These are phyloP conservation scores for Hymenochirus boettgeri DNA, from an alignment of 2,113 vertebrate species.

Conservation along the genomic window DNA sequence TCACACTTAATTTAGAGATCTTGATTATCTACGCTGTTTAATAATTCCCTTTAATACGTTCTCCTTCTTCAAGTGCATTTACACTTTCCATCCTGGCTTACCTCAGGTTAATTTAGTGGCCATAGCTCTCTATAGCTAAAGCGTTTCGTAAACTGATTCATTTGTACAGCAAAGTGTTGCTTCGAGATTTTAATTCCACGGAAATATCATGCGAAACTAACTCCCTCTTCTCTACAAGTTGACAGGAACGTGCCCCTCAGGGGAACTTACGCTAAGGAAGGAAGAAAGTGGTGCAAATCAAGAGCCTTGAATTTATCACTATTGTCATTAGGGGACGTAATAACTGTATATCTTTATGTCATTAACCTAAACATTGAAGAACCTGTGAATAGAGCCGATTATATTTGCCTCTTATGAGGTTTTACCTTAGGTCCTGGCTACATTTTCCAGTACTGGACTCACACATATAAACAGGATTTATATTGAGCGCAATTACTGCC, in stretches of 20 bases:
- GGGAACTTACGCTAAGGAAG: conserved; percentile 14
- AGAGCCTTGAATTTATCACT: conserved; percentile 18
- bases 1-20: conserved; percentile 25
- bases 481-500: too few species aligned
- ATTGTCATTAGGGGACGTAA: conserved; percentile 11
- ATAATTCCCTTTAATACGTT: conserved; percentile 29
- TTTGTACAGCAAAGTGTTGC: conserved; percentile 34
- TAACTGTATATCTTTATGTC: conserved; percentile 8
- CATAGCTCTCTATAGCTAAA: conserved; percentile 36
- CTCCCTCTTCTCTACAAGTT: conserved; percentile 20
- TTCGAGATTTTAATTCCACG: conserved; percentile 31
- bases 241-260: conserved; percentile 25
- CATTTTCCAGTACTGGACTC: too few species aligned
- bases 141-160: conserved; percentile 33
- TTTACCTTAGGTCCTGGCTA: too few species aligned
- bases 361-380: too few species aligned
- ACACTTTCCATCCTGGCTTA: conserved; percentile 31
- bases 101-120: conserved; percentile 32
- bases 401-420: too few species aligned
- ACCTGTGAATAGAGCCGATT: too few species aligned
- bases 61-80: conserved; percentile 15
- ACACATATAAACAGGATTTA: too few species aligned
- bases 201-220: conserved; percentile 1
- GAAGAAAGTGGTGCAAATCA: not conserved
- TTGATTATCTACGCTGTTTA: conserved; percentile 21